Evolutionary conservation across 2,797 vertebrate species (phyloP).

Genomic region (Holocentrus rufus): DNA sequence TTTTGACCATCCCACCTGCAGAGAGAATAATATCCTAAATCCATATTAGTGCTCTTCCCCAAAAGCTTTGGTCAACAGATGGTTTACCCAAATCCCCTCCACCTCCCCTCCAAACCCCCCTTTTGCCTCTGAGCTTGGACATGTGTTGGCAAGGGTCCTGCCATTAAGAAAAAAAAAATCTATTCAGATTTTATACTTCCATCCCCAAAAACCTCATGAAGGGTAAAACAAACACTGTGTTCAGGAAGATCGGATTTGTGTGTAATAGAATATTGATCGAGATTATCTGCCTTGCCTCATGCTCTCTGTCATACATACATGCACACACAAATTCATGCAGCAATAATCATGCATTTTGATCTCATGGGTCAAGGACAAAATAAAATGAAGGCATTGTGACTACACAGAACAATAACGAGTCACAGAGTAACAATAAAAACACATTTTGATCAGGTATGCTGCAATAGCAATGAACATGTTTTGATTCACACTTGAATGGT

Average conservation of each 20-base stretch:
- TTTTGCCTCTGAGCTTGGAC: slow-evolving; percentile 75
- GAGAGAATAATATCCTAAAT: slow-evolving; percentile 85
- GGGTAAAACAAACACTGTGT: neutral
- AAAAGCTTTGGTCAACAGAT: slow-evolving; percentile 85
- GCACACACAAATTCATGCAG: neutral
- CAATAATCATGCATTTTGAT: slow-evolving; percentile 5
- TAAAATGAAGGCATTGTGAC: neutral
- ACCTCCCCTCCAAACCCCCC: slow-evolving; percentile 65
- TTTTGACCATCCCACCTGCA: slow-evolving; percentile 82
- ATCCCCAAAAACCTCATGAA: neutral
- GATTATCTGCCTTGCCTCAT: neutral
- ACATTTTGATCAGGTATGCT: slow-evolving; percentile 28
- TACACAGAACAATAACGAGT: neutral
- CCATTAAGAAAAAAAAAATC: slow-evolving; percentile 47
- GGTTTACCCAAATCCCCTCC: slow-evolving; percentile 81
- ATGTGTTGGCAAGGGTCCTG: slow-evolving; percentile 73
- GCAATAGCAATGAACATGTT: slow-evolving; percentile 66
- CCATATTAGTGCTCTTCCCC: slow-evolving; percentile 83
- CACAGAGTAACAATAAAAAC: neutral
- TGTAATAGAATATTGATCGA: neutral
- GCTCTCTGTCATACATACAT: slow-evolving; percentile 26
- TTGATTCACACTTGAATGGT: slow-evolving; percentile 64
- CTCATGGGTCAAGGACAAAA: neutral
- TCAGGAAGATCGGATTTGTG: neutral
- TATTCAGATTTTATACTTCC: slow-evolving; percentile 42